phyloP scores from a whole-genome alignment of 2,797 vertebrate genomes.

The Hemitrygon akajei region DNA sequence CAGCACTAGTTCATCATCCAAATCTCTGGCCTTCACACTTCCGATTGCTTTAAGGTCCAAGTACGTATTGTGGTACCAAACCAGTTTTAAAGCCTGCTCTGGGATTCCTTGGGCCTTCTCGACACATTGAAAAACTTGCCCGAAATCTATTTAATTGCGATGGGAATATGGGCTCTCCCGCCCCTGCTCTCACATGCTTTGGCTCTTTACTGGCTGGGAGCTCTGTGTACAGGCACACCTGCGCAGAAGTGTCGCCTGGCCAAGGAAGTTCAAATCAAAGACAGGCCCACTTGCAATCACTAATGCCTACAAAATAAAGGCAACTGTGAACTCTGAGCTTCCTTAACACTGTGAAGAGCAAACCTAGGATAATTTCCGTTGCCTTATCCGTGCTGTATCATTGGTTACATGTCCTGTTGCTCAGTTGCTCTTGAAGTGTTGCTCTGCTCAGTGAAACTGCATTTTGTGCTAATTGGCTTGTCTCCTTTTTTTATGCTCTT shows the following conservation, averaged over 20 bases:
- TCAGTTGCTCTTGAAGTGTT: background rate
- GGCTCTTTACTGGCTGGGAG: background rate
- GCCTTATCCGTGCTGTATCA: background rate
- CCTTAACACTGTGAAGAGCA: background rate
- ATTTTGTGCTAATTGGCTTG: constrained; percentile 57
- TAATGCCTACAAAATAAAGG: background rate
- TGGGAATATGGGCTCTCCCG: background rate
- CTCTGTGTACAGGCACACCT: constrained; percentile 8
- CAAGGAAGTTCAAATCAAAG: background rate
- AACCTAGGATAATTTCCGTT: background rate
- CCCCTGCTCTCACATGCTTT: background rate
- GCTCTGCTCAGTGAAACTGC: constrained; percentile 39
- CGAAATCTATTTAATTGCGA: background rate
- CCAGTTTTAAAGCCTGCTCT: background rate
- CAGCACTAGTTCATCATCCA: background rate
- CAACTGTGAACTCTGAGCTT: background rate
- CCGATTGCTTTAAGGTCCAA: background rate
- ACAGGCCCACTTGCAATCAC: background rate
- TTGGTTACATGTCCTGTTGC: background rate
- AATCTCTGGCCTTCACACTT: background rate
- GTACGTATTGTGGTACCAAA: background rate
- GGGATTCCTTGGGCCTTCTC: background rate
- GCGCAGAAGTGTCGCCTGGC: background rate
- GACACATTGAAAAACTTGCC: background rate
- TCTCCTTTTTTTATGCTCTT: constrained; percentile 51